Percentiles rank a stretch among this genome's conserved stretches.
Evolutionary conservation across 2,113 vertebrate genomes (phyloP).

Genomic region (Antechinus stuartii): DNA sequence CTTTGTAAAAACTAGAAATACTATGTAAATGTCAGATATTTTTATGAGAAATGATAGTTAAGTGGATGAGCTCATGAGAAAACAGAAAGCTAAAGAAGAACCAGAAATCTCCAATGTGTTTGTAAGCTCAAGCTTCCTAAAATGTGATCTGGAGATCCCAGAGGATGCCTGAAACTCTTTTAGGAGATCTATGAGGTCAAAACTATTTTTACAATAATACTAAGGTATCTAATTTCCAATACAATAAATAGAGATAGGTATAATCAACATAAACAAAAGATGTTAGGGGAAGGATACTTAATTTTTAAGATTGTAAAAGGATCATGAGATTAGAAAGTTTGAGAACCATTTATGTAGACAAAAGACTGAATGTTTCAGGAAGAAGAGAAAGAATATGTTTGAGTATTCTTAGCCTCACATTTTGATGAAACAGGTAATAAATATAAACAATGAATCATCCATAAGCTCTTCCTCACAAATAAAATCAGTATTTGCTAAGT

Average conservation of each 20-base stretch:
- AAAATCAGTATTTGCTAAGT: background rate
- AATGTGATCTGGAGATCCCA: background rate
- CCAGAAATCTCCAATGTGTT: background rate
- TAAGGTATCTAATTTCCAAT: background rate
- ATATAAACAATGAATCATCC: background rate
- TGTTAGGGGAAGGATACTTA: background rate
- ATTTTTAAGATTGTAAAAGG: background rate
- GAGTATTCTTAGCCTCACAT: background rate
- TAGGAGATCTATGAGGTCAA: background rate
- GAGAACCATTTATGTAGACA: background rate
- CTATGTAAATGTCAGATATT: background rate
- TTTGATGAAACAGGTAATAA: background rate
- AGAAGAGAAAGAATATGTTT: background rate
- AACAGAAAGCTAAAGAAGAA: background rate
- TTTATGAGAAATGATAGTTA: background rate
- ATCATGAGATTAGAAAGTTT: background rate
- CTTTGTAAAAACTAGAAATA: background rate
- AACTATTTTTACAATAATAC: background rate
- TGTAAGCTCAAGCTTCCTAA: background rate
- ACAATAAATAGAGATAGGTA: background rate
- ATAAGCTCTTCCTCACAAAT: background rate
- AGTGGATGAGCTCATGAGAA: slow-evolving; percentile 16
- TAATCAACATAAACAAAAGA: background rate
- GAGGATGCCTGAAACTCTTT: background rate
- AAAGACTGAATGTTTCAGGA: background rate